A percentile compares a stretch with the other conserved stretches of the same genome.
These are phyloP conservation scores for Protomyctophum bolini DNA, from an alignment of 2,113 vertebrate genomes.

Conservation along the genomic window DNA sequence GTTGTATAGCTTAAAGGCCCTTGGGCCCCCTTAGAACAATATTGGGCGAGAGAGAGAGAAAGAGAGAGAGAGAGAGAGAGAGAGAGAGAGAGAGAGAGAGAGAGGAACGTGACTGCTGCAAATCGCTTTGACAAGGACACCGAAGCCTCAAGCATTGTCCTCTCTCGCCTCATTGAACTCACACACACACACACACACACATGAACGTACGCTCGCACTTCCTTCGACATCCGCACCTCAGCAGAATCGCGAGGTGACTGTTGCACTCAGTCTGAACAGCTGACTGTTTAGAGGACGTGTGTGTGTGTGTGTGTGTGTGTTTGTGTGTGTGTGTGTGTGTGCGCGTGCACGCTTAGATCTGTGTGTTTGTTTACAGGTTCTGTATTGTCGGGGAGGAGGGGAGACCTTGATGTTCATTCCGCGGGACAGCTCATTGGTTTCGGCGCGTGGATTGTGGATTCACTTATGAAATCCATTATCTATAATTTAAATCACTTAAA, in stretches of 20 bases:
- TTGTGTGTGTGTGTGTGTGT: conserved; percentile 10
- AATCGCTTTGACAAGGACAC: conserved; percentile 81
- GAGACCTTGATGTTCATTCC: too few species aligned
- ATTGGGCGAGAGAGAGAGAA: conserved; percentile 41
- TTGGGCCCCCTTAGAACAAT: conserved; percentile 70
- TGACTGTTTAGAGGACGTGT: conserved; percentile 64
- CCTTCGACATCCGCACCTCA: conserved; percentile 63
- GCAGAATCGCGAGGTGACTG: conserved; percentile 72
- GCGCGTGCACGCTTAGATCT: too few species aligned
- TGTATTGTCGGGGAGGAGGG: too few species aligned
- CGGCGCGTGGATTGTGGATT: too few species aligned
- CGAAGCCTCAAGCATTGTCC: conserved; percentile 68
- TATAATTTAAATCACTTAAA: too few species aligned
- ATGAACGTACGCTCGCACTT: conserved; percentile 21
- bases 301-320: background rate
- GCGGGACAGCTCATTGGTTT: too few species aligned
- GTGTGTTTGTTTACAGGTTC: too few species aligned
- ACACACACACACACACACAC: conserved; percentile 25
- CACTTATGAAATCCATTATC: too few species aligned
- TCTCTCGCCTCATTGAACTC: conserved; percentile 73
- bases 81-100: conserved; percentile 49
- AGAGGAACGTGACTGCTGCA: conserved; percentile 70
- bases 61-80: conserved; percentile 20
- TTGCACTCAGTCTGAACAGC: conserved; percentile 58
- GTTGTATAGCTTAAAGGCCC: conserved; percentile 69